Evolutionary conservation across 30 jellyfish, hydroid and myxozoan genomes (phyloP), one percentile per base, ranked within the genome.

Genomic region (Nemopilema nomurai): DNA sequence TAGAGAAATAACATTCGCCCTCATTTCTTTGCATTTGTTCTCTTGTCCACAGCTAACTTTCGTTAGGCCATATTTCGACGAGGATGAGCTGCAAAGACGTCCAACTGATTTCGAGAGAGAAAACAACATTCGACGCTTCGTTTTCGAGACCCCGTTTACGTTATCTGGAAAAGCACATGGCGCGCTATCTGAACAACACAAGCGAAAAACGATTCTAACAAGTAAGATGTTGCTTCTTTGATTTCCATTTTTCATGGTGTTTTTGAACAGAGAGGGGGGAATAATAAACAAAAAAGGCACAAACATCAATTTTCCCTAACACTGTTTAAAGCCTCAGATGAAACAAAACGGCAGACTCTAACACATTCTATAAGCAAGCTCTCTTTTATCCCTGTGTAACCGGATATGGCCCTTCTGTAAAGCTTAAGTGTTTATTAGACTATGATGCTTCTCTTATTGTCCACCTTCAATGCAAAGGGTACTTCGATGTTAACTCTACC

Each of bases 131-230:
- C 94, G 99, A 1, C 77, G 98, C 16, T 96, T 96, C 51, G 97
- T 96, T 29, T 88, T 90, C 66, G 99, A 96, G 87, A 90, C 98
- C 26, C 99, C 99, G 18, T 96, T 96, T 63, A 90, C 99, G 62
- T 72, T 90, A 63, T 79, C 98, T 0, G 99, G 99, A 19, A 96
- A 96, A 85, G 97, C 99, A 7, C 99, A 91, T 82, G 99, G 99
- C 9, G 90, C 90, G 7, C 67, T 96, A 16, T 82, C 96, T 17
- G 99, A 96, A 51, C 99, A 96, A 71, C 98, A 89, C 82, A 96
- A 96, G 74, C 21, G 99, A 53, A 90, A 90, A 57, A 96, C 99
- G 0, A 91, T 90, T 28, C 84, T 96, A 20, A 90, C 98, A 57
- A 91, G 98, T 96, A 83, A 27, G 90, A 16, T 1, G 52, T 49